These are phyloP conservation scores for Amblyopsis hoosieri DNA, from an alignment of 2,797 vertebrate genomes.

Conservation along the genomic window DNA sequence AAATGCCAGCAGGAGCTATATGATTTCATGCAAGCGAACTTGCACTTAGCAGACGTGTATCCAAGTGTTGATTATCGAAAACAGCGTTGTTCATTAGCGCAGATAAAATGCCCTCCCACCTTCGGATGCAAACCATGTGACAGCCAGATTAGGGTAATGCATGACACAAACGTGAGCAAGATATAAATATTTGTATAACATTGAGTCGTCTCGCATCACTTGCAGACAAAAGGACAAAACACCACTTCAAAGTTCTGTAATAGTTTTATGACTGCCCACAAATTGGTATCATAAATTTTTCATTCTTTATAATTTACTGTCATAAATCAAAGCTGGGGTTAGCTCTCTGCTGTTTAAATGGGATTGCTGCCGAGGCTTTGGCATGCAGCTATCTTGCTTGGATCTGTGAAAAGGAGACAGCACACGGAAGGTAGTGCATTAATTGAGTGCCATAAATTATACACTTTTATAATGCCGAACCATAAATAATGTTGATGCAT, in stretches of 20 bases:
- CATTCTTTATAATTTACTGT: conserved; percentile 83
- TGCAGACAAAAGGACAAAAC: conserved; percentile 75
- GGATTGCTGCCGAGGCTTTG: conserved; percentile 80
- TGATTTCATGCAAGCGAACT: conserved; percentile 67
- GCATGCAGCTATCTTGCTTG: conserved; percentile 77
- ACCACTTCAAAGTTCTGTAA: conserved; percentile 83
- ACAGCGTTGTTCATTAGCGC: conserved; percentile 43
- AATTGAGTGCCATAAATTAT: conserved; percentile 85
- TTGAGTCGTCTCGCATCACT: conserved; percentile 73
- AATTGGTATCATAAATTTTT: conserved; percentile 84
- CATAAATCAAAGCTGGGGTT: conserved; percentile 79
- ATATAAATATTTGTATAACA: conserved; percentile 62
- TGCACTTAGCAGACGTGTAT: conserved; percentile 41
- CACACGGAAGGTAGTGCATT: conserved; percentile 79
- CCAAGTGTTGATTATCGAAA: conserved; percentile 51
- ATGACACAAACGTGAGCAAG: conserved; percentile 47
- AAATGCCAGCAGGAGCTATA: conserved; percentile 66
- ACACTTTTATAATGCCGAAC: conserved; percentile 84
- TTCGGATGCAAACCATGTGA: conserved; percentile 35
- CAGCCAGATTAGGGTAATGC: conserved; percentile 34
- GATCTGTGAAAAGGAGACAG: conserved; percentile 79
- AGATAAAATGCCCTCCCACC: conserved; percentile 45
- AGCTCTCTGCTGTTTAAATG: conserved; percentile 74
- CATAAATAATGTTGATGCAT: conserved; percentile 84
- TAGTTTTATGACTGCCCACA: conserved; percentile 84